phyloP scores from a whole-genome alignment of 37 sponge, comb jelly and placozoan genomes.

The Cladorhizidae sp. region DNA sequence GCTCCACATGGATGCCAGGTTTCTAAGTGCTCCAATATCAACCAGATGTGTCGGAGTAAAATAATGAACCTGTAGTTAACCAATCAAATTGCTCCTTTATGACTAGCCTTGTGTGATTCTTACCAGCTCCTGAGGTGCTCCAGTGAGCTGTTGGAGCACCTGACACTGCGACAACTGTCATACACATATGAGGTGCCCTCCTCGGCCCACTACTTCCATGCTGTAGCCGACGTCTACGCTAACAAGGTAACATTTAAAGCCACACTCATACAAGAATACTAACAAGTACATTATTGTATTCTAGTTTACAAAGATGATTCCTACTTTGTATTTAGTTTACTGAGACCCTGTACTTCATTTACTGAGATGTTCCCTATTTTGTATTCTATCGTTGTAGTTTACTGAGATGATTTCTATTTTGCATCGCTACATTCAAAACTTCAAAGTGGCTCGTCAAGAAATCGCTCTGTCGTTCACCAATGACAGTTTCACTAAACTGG shows the following conservation, averaged over 20 bases:
- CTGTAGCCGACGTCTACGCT: conserved; percentile 66
- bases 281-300: not conserved
- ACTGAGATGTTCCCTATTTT: not conserved
- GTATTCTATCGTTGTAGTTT: not conserved
- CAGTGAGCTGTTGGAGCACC: not conserved
- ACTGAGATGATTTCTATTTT: not conserved
- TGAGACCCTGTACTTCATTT: too few relatives aligned
- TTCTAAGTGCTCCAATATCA: too few relatives aligned
- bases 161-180: conserved; percentile 25
- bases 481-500: conserved; percentile 25
- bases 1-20: too few relatives aligned
- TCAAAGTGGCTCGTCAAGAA: conserved; percentile 23
- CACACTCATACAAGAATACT: not conserved
- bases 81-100: too few relatives aligned
- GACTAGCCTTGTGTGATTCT: not conserved
- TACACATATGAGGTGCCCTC: conserved; percentile 19
- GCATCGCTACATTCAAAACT: conserved; percentile 23
- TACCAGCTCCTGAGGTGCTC: conserved; percentile 48
- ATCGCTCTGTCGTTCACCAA: conserved; percentile 42
- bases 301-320: not conserved
- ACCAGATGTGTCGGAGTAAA: too few relatives aligned
- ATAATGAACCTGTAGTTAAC: too few relatives aligned
- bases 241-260: conserved; percentile 23
- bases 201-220: conserved; percentile 27
- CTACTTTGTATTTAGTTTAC: too few relatives aligned